Base-by-base conservation (phyloP, 1,140 invertebrate genomes). In the Brachionus manjavacas region DNA sequence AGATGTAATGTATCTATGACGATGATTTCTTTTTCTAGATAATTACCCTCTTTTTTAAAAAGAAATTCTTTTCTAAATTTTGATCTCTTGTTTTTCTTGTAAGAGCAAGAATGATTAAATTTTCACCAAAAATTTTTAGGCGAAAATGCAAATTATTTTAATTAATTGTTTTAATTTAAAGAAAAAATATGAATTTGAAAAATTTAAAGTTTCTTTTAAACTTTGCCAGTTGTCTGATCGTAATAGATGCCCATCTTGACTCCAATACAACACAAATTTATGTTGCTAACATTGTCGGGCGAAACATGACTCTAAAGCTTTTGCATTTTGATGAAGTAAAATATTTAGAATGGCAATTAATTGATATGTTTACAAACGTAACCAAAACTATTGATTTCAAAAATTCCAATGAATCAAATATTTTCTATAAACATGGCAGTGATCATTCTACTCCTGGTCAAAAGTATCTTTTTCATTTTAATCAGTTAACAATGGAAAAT, bases 281-380 rank as follows among this genome's bases (percentile, higher is more conserved):
- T 20, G 39, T 72, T 41, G 28, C 35, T 3, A 39, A 72, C 23
- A 20, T 16, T 20, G 35, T 72, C 9, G 68, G n/a, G 1, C 23
- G 20, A 41, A 72, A 72, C 20, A 72, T 72, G 68, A 72, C 68
- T 41, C n/a, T 72, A 43, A 72, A 72, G 68, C 12, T 72, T 11
- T 41, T 41, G 16, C 68, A 72, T 20, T 8, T 7, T 0, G 4
- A 16, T 72, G 16, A 35, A 16, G n/a, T 20, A 72, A 41, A 9
- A 2, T 9, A 68, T 31, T 68, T 68, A 23, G 16, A 72, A 39
- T 72, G 68, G 68, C 16, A 41, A 11, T 20, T 72, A 20, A 72
- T 72, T 72, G 68, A 72, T 9, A 9, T 9, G 8, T 41, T 72
- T 20, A 72, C 68, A 12, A 39, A 68, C n/a, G 11, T n/a, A 68